phyloP scores from a whole-genome alignment of 1,140 invertebrate species.

The Zophobas morio region DNA sequence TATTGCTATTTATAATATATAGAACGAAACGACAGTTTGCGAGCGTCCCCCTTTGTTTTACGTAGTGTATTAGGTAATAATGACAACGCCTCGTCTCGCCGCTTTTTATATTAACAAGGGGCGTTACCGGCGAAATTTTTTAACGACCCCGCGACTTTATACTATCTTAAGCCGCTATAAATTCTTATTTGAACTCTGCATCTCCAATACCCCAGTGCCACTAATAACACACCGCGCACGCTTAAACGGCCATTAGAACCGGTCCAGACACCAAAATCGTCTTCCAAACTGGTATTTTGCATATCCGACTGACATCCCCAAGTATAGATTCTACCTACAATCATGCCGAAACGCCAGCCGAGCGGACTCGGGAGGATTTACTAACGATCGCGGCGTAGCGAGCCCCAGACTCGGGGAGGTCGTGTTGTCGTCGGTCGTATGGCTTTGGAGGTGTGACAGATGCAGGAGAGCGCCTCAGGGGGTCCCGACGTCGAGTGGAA shows the following conservation, averaged over 20 bases:
- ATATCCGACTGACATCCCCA: not conserved
- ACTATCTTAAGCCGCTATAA: conserved; percentile 30
- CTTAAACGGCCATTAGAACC: not conserved
- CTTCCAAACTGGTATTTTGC: conserved; percentile 5
- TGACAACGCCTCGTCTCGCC: conserved; percentile 41
- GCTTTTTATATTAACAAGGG: conserved; percentile 46
- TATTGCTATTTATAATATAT: conserved; percentile 50
- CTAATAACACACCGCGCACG: not conserved
- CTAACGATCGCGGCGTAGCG: too few species aligned
- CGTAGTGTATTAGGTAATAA: conserved; percentile 45
- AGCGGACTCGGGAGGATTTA: too few species aligned
- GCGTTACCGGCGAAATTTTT: conserved; percentile 43
- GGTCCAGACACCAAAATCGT: not conserved
- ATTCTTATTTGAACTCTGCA: conserved; percentile 28
- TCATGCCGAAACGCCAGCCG: too few species aligned
- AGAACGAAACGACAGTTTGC: conserved; percentile 44
- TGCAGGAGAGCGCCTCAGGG: conserved; percentile 1
- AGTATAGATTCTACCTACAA: too few species aligned
- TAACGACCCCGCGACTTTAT: conserved; percentile 42
- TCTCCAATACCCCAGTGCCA: not conserved
- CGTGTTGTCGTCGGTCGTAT: not conserved
- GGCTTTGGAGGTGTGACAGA: not conserved
- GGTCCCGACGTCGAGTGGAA: conserved; percentile 21
- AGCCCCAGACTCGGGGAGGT: not conserved
- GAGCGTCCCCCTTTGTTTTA: conserved; percentile 47